These are phyloP conservation scores for Cantharis rustica DNA, from an alignment of 2,888 invertebrate genomes.

Conservation along the genomic window DNA sequence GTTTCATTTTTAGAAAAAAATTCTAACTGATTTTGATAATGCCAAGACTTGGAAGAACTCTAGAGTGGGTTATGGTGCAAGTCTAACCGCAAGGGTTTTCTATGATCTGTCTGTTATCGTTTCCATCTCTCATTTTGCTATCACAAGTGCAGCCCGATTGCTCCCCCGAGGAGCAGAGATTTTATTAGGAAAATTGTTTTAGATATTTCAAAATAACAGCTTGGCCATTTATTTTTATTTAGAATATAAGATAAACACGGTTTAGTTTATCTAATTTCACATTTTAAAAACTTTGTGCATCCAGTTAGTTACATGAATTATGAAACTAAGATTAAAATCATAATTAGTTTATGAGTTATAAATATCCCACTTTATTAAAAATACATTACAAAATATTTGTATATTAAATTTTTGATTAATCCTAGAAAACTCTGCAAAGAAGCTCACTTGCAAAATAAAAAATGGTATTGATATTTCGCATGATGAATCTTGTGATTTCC, in stretches of 20 bases:
- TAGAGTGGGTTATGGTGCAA: constrained; percentile 42
- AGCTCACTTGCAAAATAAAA: not conserved
- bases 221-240: constrained; percentile 17
- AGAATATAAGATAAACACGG: not conserved
- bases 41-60: constrained; percentile 25
- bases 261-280: not conserved
- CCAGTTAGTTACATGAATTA: not conserved
- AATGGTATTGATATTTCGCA: not conserved
- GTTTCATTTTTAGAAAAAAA: constrained; percentile 25
- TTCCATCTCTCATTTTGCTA: constrained; percentile 46
- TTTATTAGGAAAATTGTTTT: constrained; percentile 41
- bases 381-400: not conserved
- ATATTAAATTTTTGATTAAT: not conserved
- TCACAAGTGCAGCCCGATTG: constrained; percentile 40
- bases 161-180: constrained; percentile 38
- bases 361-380: not conserved
- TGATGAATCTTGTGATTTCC: not conserved
- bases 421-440: not conserved
- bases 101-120: constrained; percentile 42
- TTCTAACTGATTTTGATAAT: constrained; percentile 23
- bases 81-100: constrained; percentile 40
- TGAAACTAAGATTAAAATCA: not conserved
- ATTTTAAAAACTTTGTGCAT: not conserved
- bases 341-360: not conserved
- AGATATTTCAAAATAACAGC: constrained; percentile 43